Evolutionary conservation across 92 coral and sea anemone species (phyloP).

Genomic region (Virgularia gustaviana): DNA sequence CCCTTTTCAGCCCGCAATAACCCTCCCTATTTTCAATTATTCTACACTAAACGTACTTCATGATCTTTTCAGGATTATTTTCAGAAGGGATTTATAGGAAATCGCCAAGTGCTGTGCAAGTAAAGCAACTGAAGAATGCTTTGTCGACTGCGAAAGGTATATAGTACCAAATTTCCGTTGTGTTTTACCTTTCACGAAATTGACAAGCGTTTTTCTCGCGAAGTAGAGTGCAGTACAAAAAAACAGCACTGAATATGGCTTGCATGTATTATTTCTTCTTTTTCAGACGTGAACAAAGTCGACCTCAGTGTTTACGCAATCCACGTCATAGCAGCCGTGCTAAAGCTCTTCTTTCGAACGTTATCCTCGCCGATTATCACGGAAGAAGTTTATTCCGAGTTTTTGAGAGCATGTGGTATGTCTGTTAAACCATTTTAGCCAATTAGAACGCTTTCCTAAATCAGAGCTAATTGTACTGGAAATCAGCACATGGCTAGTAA

Average conservation of each 20-base stretch:
- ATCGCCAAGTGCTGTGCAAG: constrained; percentile 78
- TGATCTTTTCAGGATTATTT: constrained; percentile 60
- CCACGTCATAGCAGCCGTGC: constrained; percentile 90
- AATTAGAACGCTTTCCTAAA: neutral
- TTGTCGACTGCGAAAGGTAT: constrained; percentile 38
- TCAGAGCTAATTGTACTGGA: too few relatives aligned
- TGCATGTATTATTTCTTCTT: too few relatives aligned
- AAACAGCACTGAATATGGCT: too few relatives aligned
- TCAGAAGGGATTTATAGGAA: constrained; percentile 90
- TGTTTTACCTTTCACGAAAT: too few relatives aligned
- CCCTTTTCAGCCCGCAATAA: too few relatives aligned
- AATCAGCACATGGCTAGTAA: too few relatives aligned
- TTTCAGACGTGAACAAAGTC: constrained; percentile 64
- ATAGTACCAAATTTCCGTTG: too few relatives aligned
- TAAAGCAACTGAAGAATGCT: constrained; percentile 71
- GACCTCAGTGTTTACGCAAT: constrained; percentile 66
- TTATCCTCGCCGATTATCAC: constrained; percentile 72
- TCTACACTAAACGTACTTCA: neutral
- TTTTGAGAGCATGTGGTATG: constrained; percentile 83
- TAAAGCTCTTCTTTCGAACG: constrained; percentile 89
- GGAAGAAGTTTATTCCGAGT: constrained; percentile 70
- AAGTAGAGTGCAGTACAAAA: too few relatives aligned
- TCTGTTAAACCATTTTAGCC: too few relatives aligned
- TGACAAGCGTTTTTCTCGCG: too few relatives aligned
- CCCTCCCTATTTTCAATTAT: neutral